Evolutionary conservation across 2,888 invertebrate genomes (phyloP).

Genomic region (Tiliacea aurago): DNA sequence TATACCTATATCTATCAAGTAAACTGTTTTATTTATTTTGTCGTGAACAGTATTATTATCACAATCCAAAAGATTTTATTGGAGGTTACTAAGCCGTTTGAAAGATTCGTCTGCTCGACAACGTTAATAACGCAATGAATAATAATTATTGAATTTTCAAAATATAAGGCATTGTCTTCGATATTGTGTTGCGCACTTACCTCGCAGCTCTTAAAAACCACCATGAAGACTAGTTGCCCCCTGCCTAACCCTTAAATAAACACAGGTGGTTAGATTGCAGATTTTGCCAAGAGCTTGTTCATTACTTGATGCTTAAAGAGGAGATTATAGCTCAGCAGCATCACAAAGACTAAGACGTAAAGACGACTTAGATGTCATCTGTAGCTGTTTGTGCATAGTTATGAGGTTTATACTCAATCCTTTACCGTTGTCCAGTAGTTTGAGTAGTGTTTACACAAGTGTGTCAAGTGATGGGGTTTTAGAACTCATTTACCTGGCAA

Average conservation of each 20-base stretch:
- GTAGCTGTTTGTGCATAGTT: slow-evolving; percentile 27
- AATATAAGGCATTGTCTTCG: too few relatives aligned
- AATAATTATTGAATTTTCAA: too few relatives aligned
- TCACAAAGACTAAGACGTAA: slow-evolving; percentile 2
- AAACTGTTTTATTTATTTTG: too few relatives aligned
- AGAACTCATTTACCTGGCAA: neutral
- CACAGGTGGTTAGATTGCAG: neutral
- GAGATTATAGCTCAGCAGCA: neutral
- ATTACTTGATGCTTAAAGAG: neutral
- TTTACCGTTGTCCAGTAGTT: too few relatives aligned
- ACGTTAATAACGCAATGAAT: too few relatives aligned
- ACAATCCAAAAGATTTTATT: neutral
- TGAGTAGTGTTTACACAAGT: neutral
- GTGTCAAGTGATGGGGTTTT: neutral
- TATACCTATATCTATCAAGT: too few relatives aligned
- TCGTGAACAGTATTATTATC: too few relatives aligned
- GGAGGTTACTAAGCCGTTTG: neutral
- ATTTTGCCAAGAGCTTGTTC: neutral
- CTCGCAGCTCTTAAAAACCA: neutral
- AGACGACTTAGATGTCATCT: slow-evolving; percentile 14
- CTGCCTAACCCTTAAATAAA: neutral
- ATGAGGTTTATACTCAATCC: slow-evolving; percentile 1
- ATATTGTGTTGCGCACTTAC: neutral
- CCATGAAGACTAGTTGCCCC: neutral
- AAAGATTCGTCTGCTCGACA: neutral